Evolutionary conservation across 2,888 invertebrate species (phyloP).

Genomic region (Onchidella celtica): DNA sequence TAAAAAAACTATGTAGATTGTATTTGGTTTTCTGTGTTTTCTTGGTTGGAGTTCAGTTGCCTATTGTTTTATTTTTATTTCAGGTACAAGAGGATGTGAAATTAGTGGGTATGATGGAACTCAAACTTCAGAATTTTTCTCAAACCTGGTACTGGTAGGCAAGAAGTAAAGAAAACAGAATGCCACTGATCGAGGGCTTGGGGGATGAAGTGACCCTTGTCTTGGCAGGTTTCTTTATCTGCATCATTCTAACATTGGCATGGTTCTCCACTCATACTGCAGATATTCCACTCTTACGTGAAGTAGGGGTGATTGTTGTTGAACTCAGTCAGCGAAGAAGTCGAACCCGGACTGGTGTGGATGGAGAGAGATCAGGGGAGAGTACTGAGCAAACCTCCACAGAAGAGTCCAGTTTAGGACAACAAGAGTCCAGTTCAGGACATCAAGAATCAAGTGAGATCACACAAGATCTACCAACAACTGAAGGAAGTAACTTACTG

Average conservation of each 20-base stretch:
- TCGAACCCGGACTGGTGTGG: conserved; percentile 4
- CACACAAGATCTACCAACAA: neutral
- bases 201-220: conserved; percentile 91
- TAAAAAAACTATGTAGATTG: no score
- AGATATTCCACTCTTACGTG: conserved; percentile 82
- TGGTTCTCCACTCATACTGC: conserved; percentile 90
- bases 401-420: no score
- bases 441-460: neutral
- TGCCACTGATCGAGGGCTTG: conserved; percentile 88
- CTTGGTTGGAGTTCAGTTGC: no score
- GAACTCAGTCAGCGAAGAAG: conserved; percentile 60
- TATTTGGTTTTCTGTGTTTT: no score
- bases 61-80: no score
- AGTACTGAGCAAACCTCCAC: neutral
- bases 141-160: neutral
- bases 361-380: conserved; percentile 11
- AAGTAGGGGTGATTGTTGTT: conserved; percentile 71
- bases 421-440: neutral
- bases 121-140: neutral
- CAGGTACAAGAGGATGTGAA: no score
- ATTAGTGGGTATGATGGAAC: no score
- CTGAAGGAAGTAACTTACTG: conserved; percentile 10
- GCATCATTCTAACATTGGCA: conserved; percentile 84
- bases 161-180: conserved; percentile 46
- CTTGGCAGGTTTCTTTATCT: conserved; percentile 84